Percentiles rank a stretch among this genome's conserved stretches.
These are phyloP conservation scores for Drosophila neonasuta DNA, from an alignment of 2,888 invertebrate genomes.

Conservation along the genomic window DNA sequence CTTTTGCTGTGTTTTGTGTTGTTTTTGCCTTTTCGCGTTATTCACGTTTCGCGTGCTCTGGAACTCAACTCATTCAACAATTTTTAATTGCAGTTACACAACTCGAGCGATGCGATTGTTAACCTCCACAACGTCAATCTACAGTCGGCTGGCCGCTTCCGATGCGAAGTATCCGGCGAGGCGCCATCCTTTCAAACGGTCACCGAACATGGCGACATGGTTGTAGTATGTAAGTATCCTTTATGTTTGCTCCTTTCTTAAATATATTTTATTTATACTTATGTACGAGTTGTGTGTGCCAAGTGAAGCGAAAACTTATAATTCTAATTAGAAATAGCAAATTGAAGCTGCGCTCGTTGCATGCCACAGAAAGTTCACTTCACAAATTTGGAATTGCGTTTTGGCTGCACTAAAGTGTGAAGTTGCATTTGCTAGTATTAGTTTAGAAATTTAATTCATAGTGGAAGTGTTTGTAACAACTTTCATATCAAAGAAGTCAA, in stretches of 20 bases:
- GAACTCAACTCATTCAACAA: conserved; percentile 56
- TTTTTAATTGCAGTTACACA: conserved; percentile 84
- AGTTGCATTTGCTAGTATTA: neutral
- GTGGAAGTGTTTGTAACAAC: too few relatives aligned
- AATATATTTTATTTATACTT: neutral
- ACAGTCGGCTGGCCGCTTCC: conserved; percentile 86
- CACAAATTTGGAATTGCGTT: neutral
- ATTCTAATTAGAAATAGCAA: conserved; percentile 64
- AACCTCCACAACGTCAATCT: conserved; percentile 86
- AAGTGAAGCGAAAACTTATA: conserved; percentile 59
- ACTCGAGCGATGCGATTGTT: conserved; percentile 87
- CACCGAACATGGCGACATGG: conserved; percentile 86
- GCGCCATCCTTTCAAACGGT: conserved; percentile 88
- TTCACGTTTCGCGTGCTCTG: conserved; percentile 27
- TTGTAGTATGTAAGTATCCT: conserved; percentile 86
- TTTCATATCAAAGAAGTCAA: too few relatives aligned
- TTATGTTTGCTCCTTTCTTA: neutral
- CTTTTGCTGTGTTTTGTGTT: conserved; percentile 35
- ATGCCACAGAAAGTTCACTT: conserved; percentile 10
- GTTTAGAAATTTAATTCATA: too few relatives aligned
- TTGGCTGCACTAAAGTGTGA: neutral
- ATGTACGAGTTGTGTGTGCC: conserved; percentile 9
- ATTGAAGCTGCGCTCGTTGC: conserved; percentile 15
- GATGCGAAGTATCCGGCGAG: conserved; percentile 88
- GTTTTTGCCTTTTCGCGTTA: conserved; percentile 35